Conservation (phyloP, 2,113 vertebrate genomes). For the Ceyx cyanopectus region DNA sequence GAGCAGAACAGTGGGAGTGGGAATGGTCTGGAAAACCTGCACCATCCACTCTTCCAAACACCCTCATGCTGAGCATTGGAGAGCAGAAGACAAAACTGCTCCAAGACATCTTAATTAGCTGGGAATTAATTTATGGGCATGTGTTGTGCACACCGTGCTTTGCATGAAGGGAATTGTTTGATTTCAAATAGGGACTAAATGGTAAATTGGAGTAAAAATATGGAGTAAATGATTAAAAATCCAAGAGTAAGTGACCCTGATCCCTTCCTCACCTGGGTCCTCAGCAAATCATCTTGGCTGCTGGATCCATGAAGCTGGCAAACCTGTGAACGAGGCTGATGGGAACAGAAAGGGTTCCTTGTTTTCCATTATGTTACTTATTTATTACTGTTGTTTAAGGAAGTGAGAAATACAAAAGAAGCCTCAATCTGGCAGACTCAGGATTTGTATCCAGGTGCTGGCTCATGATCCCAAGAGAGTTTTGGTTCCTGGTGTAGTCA, state of each 20-base stretch:
- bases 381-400: background rate
- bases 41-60: background rate
- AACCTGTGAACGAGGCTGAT: background rate
- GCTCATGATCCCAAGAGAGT: background rate
- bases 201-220: background rate
- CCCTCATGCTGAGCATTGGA: background rate
- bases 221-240: background rate
- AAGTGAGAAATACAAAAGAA: background rate
- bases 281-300: background rate
- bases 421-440: background rate
- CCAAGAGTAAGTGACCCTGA: accelerated
- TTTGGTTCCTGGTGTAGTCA: background rate
- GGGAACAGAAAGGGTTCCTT: background rate
- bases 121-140: background rate
- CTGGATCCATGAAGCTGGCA: background rate
- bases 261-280: background rate
- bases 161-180: background rate
- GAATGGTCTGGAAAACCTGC: background rate
- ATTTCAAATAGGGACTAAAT: background rate
- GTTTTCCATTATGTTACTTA: background rate
- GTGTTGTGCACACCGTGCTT: accelerated
- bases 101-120: background rate
- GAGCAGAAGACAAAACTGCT: background rate
- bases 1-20: background rate
- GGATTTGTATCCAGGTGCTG: background rate